These are phyloP conservation scores for Epinotia bilunana DNA, from an alignment of 2,888 invertebrate species.

Conservation along the genomic window DNA sequence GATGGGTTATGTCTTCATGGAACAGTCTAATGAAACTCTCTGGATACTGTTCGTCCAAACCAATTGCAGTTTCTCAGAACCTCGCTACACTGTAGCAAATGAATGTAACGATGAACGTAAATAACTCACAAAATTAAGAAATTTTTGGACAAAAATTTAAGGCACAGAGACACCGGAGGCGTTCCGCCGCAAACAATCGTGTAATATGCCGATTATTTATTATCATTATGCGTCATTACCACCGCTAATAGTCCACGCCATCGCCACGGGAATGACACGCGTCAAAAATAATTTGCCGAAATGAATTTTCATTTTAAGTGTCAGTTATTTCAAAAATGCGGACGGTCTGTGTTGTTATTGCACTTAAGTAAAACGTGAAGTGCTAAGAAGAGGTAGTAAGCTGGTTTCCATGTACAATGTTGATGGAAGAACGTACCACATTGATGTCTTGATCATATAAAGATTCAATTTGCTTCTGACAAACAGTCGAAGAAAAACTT, in stretches of 20 bases:
- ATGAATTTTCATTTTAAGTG: conserved; percentile 59
- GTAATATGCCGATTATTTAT: conserved; percentile 74
- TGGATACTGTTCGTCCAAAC: neutral
- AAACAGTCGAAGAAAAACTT: too few relatives aligned
- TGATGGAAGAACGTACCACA: too few relatives aligned
- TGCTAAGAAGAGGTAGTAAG: neutral
- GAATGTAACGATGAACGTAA: neutral
- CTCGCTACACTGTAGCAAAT: conserved; percentile 12
- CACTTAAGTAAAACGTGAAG: neutral
- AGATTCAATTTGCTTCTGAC: too few relatives aligned
- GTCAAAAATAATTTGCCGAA: conserved; percentile 69
- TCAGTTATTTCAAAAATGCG: conserved; percentile 62
- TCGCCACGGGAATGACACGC: conserved; percentile 60
- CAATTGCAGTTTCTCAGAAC: conserved; percentile 3
- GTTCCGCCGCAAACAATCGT: conserved; percentile 56
- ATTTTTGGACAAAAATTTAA: conserved; percentile 34
- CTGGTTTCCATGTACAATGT: too few relatives aligned
- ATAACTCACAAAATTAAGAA: conserved; percentile 25
- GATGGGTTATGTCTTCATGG: neutral
- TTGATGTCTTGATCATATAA: too few relatives aligned
- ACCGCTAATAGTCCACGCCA: conserved; percentile 69
- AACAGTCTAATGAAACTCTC: conserved; percentile 7
- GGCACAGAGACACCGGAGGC: conserved; percentile 50
- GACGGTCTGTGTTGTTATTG: neutral
- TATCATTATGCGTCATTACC: conserved; percentile 79